Evolutionary conservation across 2,888 invertebrate species (phyloP), one percentile per base, ranked within the genome.

Genomic region (Scaptomyza reducta): DNA sequence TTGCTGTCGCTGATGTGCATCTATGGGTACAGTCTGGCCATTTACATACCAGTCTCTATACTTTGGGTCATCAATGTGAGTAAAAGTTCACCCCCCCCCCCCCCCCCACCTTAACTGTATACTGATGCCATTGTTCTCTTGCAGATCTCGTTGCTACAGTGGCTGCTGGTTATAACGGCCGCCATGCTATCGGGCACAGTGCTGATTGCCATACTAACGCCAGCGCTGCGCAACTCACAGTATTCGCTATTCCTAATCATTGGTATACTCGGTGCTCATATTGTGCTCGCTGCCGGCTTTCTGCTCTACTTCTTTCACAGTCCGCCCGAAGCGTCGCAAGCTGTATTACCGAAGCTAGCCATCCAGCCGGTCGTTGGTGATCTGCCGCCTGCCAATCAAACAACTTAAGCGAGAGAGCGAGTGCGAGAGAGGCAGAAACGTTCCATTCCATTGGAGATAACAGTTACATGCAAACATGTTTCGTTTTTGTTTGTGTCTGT

Each of bases 21-120:
- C 10, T 99, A 99, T 89, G 99, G 99, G 9, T 99, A 99, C 92
- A 98, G 98, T 0, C 93, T 99, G 46, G 95, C 97, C 33, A 96
- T 98, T 87, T 99, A 97, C 92, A 95, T 99, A 87, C 99, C 99
- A 5, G 96, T 98, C 9, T 96, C 98, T 3, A 94, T 98, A 73
- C 92, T 99, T 41, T 98, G 98, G 97, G 95, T 97, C 0, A 96
- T 99, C 82, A 96, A 95, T 91, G 93, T 95, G 57, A 87, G 77
- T 54, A 38, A 35, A 35, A 14, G 0, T 14, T 31, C 3, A 1
- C 27, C 3, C 27, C 1, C 5, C 10, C 3, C 7, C 27, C 3
- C 27, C n/a, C 3, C 7, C 27, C 3, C 27, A 5, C 5, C 10
- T 2, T 31, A 9, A 27, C 31, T 31, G 10, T 31, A 2, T 3